Conservation (phyloP, 2,888 invertebrate genomes). For the Chrysina gloriosa region DNA sequence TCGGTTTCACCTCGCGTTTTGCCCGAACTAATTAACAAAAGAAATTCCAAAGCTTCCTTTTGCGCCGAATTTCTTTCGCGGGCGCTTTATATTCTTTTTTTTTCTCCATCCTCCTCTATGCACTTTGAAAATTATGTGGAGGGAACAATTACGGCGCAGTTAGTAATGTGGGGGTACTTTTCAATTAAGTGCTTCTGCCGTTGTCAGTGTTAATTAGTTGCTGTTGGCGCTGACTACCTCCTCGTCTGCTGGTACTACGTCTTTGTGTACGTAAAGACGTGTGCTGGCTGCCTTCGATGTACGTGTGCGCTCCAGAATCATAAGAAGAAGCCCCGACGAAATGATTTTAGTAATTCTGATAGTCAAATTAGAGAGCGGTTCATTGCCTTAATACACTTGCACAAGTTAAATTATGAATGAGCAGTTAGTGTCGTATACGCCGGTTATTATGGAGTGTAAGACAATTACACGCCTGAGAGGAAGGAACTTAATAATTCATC, state of each 20-base stretch:
- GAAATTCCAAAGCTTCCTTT: neutral
- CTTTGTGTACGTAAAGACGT: neutral
- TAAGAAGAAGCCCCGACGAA: slow-evolving; percentile 34
- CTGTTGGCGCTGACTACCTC: slow-evolving; percentile 27
- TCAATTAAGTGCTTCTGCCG: slow-evolving; percentile 39
- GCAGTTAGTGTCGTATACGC: slow-evolving; percentile 60
- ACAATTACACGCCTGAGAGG: slow-evolving; percentile 63
- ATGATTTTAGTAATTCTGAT: slow-evolving; percentile 48
- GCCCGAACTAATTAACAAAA: neutral
- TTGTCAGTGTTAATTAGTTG: slow-evolving; percentile 41
- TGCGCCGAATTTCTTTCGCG: neutral
- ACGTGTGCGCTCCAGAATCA: slow-evolving; percentile 6
- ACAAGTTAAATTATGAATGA: slow-evolving; percentile 61
- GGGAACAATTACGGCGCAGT: slow-evolving; percentile 32
- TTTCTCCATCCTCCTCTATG: neutral
- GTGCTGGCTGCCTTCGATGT: neutral
- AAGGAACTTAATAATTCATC: slow-evolving; percentile 64
- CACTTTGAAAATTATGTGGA: slow-evolving; percentile 30
- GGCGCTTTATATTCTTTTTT: neutral
- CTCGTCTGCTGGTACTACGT: slow-evolving; percentile 8
- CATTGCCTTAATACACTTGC: slow-evolving; percentile 57
- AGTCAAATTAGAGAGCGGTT: slow-evolving; percentile 52
- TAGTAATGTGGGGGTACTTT: slow-evolving; percentile 34
- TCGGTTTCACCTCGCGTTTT: neutral
- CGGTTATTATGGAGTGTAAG: slow-evolving; percentile 62